A percentile compares a stretch with the other conserved stretches of the same genome.
Conservation (phyloP, 2,888 invertebrate genomes). For the Chymomyza fuscimana region DNA sequence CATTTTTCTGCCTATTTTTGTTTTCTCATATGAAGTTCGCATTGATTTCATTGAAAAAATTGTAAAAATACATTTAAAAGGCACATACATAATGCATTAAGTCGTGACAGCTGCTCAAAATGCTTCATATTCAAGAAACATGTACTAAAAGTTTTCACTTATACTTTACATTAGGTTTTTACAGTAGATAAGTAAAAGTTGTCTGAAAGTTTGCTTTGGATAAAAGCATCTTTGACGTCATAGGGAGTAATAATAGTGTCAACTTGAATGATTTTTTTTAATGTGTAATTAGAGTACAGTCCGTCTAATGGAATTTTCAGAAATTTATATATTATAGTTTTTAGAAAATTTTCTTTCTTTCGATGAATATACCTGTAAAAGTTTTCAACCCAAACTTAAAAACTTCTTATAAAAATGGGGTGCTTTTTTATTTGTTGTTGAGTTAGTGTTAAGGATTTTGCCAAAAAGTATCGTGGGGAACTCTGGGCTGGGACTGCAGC, state of each 20-base stretch:
- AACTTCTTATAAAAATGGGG: too few relatives aligned
- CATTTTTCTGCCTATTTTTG: slow-evolving; percentile 14
- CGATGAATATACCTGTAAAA: too few relatives aligned
- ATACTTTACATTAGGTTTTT: not conserved
- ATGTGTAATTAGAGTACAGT: too few relatives aligned
- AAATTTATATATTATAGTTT: too few relatives aligned
- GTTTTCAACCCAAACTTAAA: too few relatives aligned
- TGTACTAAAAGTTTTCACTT: not conserved
- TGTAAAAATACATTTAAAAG: slow-evolving; percentile 13
- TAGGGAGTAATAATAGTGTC: not conserved
- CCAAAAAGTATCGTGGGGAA: too few relatives aligned
- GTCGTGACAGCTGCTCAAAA: not conserved
- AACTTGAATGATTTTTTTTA: not conserved
- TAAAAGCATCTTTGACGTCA: not conserved
- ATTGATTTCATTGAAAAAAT: slow-evolving; percentile 28
- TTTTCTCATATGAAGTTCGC: slow-evolving; percentile 36
- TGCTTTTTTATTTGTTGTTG: too few relatives aligned
- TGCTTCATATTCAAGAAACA: not conserved
- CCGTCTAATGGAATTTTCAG: too few relatives aligned
- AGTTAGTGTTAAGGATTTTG: too few relatives aligned
- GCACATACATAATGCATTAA: slow-evolving; percentile 59
- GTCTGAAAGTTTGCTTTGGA: not conserved
- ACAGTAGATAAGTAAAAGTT: not conserved
- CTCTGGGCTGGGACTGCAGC: too few relatives aligned
- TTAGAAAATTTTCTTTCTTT: too few relatives aligned